A percentile compares a stretch with the other conserved stretches of the same genome.
Conservation (phyloP, 2,797 vertebrate genomes). For the Centroberyx gerrardi region DNA sequence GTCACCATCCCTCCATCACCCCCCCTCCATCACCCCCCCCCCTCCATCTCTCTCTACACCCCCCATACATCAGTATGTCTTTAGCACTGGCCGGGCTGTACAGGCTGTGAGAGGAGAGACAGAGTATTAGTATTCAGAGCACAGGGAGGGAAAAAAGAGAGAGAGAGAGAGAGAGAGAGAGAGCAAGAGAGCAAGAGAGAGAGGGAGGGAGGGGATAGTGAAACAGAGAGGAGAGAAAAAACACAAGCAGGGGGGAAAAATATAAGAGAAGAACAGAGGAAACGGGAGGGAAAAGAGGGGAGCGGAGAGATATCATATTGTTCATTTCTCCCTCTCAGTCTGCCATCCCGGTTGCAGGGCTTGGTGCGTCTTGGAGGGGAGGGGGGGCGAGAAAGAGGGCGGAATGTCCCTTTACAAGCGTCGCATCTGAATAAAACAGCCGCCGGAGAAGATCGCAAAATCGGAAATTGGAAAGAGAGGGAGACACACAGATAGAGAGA, state of each 20-base stretch:
- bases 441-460: conserved; percentile 55
- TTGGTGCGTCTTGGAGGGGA: conserved; percentile 63
- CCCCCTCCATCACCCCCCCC: conserved; percentile 5
- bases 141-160: conserved; percentile 75
- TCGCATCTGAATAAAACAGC: conserved; percentile 75
- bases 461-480: conserved; percentile 1
- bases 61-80: conserved; percentile 86
- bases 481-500: conserved; percentile 40
- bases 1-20: conserved; percentile 33
- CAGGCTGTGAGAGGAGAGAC: conserved; percentile 78
- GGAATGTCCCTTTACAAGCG: conserved; percentile 79
- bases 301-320: conserved; percentile 74
- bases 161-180: conserved; percentile 50
- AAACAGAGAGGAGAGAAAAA: conserved; percentile 76
- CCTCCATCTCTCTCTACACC: conserved; percentile 58
- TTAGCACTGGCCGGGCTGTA: conserved; percentile 79
- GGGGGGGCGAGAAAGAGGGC: conserved; percentile 64
- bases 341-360: conserved; percentile 77
- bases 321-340: conserved; percentile 81
- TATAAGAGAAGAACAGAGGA: conserved; percentile 77
- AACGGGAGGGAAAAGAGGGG: conserved; percentile 73
- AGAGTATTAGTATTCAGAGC: conserved; percentile 88
- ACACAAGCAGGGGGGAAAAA: conserved; percentile 70
- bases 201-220: conserved; percentile 70
- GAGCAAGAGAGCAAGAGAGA: conserved; percentile 40